These are phyloP conservation scores for Pachypanchax playfairii DNA, from an alignment of 2,113 vertebrate species.

Conservation along the genomic window DNA sequence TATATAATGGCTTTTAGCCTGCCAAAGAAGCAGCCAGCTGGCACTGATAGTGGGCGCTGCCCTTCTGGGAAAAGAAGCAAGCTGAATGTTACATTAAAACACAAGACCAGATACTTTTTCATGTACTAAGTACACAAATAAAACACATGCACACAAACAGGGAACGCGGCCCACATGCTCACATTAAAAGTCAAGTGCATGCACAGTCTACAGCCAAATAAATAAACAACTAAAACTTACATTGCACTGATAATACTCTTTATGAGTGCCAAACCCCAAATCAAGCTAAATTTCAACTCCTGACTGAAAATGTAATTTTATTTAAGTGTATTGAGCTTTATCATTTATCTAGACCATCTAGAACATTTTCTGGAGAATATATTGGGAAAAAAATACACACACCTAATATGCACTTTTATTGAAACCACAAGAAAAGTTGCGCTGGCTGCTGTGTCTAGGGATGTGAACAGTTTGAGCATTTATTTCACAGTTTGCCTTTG, in stretches of 20 bases:
- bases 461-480: slow-evolving; percentile 46
- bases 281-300: background rate
- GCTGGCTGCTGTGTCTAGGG: slow-evolving; percentile 26
- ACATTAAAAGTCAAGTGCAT: slow-evolving; percentile 5
- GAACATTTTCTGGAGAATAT: background rate
- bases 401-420: background rate
- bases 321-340: background rate
- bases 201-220: background rate
- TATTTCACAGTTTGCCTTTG: slow-evolving; percentile 46
- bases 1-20: slow-evolving; percentile 58
- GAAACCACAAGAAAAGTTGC: background rate
- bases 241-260: no score
- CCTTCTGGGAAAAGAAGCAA: slow-evolving; percentile 69
- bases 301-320: background rate
- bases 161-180: background rate
- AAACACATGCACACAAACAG: background rate
- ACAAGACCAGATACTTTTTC: slow-evolving; percentile 23
- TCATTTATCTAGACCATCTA: background rate
- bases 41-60: slow-evolving; percentile 59
- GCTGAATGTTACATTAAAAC: slow-evolving; percentile 45
- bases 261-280: no score
- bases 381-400: no score
- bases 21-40: slow-evolving; percentile 67
- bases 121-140: slow-evolving; percentile 5
- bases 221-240: background rate